Evolutionary conservation across 2,888 invertebrate species (phyloP).

Genomic region (Crematogaster levior): DNA sequence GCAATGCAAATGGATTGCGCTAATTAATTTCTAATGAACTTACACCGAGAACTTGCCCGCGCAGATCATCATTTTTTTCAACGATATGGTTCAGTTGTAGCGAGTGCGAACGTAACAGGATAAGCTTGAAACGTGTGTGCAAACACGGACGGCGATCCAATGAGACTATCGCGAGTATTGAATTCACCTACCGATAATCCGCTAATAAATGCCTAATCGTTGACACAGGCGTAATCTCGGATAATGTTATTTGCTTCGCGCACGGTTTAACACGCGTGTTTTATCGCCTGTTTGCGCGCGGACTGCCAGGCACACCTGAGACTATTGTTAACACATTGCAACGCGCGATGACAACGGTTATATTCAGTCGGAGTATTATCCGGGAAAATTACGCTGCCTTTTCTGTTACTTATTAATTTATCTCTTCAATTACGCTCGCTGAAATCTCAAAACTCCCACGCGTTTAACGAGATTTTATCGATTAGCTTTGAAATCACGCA

Average conservation of each 20-base stretch:
- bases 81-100: background rate
- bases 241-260: constrained; percentile 69
- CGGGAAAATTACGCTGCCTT: background rate
- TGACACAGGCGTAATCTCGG: constrained; percentile 70
- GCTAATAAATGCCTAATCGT: constrained; percentile 73
- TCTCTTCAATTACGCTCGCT: background rate
- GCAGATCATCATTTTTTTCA: background rate
- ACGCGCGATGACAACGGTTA: constrained; percentile 14
- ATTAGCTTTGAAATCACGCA: background rate
- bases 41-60: background rate
- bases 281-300: constrained; percentile 73
- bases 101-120: constrained; percentile 14
- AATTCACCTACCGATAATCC: constrained; percentile 71
- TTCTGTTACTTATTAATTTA: background rate
- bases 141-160: background rate
- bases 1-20: background rate
- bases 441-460: constrained; percentile 1
- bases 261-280: constrained; percentile 64
- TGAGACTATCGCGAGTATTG: constrained; percentile 56
- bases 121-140: constrained; percentile 31
- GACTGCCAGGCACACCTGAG: constrained; percentile 71
- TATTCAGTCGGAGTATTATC: constrained; percentile 16
- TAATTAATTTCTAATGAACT: constrained; percentile 10
- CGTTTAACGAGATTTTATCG: background rate
- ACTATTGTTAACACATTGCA: constrained; percentile 67